Evolutionary conservation across 2,797 vertebrate species (phyloP), one percentile per base, ranked within the genome.

Genomic region (Hipposideros larvatus): DNA sequence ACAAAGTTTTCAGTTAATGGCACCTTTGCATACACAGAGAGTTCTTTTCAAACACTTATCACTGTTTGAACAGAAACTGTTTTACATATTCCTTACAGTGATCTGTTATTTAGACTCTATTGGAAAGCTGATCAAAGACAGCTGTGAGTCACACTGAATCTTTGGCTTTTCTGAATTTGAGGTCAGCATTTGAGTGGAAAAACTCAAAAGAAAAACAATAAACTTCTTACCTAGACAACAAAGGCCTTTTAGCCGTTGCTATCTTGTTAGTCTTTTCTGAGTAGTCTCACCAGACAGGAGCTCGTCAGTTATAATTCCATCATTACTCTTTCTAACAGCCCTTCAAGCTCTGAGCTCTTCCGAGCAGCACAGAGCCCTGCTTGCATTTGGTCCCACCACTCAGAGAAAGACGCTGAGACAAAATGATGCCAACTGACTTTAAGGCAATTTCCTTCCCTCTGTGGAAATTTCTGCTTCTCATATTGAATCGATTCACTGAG

Each of bases 401-500:
- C 93, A 48, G 87, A 88, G 31, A 80, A 90, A 93, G 90, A 92
- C 63, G 89, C 83, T 86, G 79, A 93, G 90, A 86, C 91, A 79
- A 7, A 31, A 88, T 85, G 53, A 89, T 93, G 73, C 94, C 83
- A 66, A 43, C 93, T 94, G 83, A 80, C 95, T 93, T 94, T 61
- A 96, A 97, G 98, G 92, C 66, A 97, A 92, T 97, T 97, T 97
- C 83, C 70, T 96, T 98, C 46, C 80, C 80, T 97, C 96, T 87
- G 97, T 87, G 97, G 95, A 97, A 97, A 95, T 93, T 87, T 96
- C 85, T 96, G 31, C 87, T 85, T 94, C 92, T 0, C 96, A 97
- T 97, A 87, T 87, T 73, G 34, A 97, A 98, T 88, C 84, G 65
- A 92, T 98, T 98, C 88, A 79, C 59, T 34, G 95, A 98, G 95